Evolutionary conservation across 2,888 invertebrate genomes (phyloP).

Genomic region (Drosophila eohydei): DNA sequence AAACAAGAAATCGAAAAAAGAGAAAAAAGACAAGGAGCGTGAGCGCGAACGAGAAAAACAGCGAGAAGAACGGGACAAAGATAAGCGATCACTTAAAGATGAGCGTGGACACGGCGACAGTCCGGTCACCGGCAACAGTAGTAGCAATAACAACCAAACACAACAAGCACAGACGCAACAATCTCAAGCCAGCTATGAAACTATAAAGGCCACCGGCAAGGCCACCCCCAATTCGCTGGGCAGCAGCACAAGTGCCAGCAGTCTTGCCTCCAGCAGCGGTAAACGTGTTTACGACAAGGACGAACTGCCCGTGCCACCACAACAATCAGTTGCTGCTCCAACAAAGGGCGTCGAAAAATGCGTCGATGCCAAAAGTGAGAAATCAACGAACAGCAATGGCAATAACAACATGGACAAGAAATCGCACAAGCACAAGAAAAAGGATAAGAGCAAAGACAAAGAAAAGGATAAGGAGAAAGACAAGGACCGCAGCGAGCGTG

Average conservation of each 20-base stretch:
- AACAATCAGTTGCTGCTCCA: conserved; percentile 5
- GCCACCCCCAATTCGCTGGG: conserved; percentile 65
- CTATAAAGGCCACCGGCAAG: conserved; percentile 55
- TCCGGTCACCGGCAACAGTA: conserved; percentile 40
- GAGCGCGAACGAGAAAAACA: conserved; percentile 86
- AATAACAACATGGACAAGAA: conserved; percentile 85
- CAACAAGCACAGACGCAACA: conserved; percentile 24
- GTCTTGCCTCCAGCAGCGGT: conserved; percentile 39
- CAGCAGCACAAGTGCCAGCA: conserved; percentile 59
- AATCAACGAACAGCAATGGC: conserved; percentile 34
- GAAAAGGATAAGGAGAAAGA: conserved; percentile 85
- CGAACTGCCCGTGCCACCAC: conserved; percentile 22
- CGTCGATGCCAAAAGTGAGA: conserved; percentile 50
- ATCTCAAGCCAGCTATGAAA: conserved; percentile 41
- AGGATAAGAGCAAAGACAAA: conserved; percentile 89
- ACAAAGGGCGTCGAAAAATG: conserved; percentile 55
- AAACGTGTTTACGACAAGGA: conserved; percentile 61
- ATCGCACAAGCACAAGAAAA: conserved; percentile 88
- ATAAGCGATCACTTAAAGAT: conserved; percentile 69
- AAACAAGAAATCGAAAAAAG: conserved; percentile 86
- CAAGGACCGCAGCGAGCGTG: conserved; percentile 60
- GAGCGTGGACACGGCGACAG: conserved; percentile 54
- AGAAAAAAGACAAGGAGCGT: conserved; percentile 87
- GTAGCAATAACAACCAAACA: conserved; percentile 23
- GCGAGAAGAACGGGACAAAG: conserved; percentile 82